These are phyloP conservation scores for Nycticebus coucang DNA, from an alignment of 2,113 vertebrate genomes.

Conservation along the genomic window DNA sequence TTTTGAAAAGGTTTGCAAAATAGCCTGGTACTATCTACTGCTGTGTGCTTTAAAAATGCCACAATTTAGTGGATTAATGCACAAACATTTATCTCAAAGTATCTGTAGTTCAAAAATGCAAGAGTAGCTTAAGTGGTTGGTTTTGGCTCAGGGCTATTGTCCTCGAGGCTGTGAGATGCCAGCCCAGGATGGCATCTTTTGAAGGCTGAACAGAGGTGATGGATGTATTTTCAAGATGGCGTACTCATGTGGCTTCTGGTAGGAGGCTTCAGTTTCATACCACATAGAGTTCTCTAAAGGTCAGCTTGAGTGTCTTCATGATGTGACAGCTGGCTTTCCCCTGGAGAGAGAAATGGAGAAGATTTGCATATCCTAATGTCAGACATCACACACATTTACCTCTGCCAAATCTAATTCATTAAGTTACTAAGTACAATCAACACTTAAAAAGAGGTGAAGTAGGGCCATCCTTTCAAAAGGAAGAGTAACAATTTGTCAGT, in stretches of 20 bases:
- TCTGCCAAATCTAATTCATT: background rate
- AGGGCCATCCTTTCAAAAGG: background rate
- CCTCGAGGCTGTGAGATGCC: background rate
- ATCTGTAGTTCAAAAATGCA: background rate
- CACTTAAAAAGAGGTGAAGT: background rate
- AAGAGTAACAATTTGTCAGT: background rate
- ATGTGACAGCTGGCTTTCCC: background rate
- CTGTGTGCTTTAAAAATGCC: background rate
- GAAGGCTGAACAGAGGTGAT: background rate
- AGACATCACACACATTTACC: background rate
- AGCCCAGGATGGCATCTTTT: background rate
- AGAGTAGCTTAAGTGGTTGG: background rate
- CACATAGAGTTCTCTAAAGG: background rate
- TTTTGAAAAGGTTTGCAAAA: background rate
- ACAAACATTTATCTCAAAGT: background rate
- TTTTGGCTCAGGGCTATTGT: background rate
- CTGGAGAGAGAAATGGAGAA: background rate
- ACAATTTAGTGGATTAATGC: background rate
- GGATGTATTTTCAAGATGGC: background rate
- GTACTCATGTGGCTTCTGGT: rapidly evolving
- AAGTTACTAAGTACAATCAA: background rate
- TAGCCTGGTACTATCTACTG: background rate
- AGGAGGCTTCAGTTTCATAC: background rate
- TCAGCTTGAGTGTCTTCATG: background rate
- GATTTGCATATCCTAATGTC: background rate